Base-by-base conservation (phyloP, 2,797 vertebrate genomes). In the Psittacula echo region DNA sequence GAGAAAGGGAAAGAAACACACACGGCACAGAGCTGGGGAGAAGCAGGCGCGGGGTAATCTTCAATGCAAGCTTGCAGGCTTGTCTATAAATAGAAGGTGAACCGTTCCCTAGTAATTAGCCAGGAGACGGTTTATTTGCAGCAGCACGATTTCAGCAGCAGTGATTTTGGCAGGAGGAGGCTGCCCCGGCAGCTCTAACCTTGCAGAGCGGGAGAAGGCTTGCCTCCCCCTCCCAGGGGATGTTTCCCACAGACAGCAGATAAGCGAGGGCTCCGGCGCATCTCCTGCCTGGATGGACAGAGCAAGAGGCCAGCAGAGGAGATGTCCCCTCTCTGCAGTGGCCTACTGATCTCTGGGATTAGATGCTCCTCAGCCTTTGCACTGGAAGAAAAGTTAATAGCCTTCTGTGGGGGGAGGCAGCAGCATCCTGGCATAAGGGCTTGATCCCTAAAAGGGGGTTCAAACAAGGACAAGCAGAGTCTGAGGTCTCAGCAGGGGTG, bases 1-100 rank as follows among this genome's bases (percentile, higher is more conserved):
- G 62, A 82, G 79, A 66, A 85, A 76, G 29, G 48, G 41, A 54
- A n/a, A 82, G 62, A 81, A 68, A 60, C 6, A 30, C 0, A 0
- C 22, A 11, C 14, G 30, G 65, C 47, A 44, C 34, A 34, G 75
- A 93, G 58, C 27, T 21, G 39, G 71, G 82, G 42, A 76, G 71
- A 86, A 92, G 50, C 54, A 30, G 50, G 70, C 71, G 68, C 71
- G 58, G n/a, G 27, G 60, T 58, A 93, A 97, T 94, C 94, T 97
- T 91, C 94, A 66, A 51, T 48, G 60, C 91, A 83, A 73, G 89
- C 41, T 81, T 90, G 82, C 48, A 79, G 94, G 85, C 83, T 81
- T 79, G 76, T 85, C 96, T 96, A 96, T 94, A 92, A 96, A 95
- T 95, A 96, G 97, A 94, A 96, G 53, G 92, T 37, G 20, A 87